phyloP scores from a whole-genome alignment of 1,140 invertebrate genomes.

The Calosoma granatense region DNA sequence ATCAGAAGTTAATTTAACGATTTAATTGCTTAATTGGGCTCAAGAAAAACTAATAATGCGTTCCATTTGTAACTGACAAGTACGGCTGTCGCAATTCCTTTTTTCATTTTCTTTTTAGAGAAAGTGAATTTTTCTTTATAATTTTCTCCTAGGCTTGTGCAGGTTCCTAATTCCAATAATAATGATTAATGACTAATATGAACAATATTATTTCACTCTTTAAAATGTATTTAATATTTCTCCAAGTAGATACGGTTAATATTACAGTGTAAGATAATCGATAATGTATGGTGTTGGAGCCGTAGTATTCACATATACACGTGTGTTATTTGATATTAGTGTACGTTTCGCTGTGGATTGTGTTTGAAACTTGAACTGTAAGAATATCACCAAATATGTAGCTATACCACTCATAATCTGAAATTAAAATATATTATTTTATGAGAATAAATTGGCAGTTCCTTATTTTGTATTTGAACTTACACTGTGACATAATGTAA shows the following conservation, averaged over 20 bases:
- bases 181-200: too few species aligned
- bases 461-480: background rate
- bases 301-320: too few species aligned
- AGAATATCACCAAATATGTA: background rate
- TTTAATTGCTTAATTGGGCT: background rate
- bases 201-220: too few species aligned
- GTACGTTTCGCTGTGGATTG: background rate
- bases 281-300: too few species aligned
- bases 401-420: background rate
- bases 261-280: too few species aligned
- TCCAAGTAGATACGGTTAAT: too few species aligned
- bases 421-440: background rate
- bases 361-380: slow-evolving; percentile 1
- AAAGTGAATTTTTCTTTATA: too few species aligned
- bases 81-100: background rate
- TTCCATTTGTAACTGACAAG: background rate
- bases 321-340: too few species aligned
- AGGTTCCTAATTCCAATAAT: too few species aligned
- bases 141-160: too few species aligned
- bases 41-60: background rate
- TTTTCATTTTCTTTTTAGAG: background rate
- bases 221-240: too few species aligned
- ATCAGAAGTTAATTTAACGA: too few species aligned
- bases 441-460: background rate
- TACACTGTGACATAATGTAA: background rate